These are phyloP conservation scores for Plectrocnemia conspersa DNA, from an alignment of 1,140 invertebrate species.

Conservation along the genomic window DNA sequence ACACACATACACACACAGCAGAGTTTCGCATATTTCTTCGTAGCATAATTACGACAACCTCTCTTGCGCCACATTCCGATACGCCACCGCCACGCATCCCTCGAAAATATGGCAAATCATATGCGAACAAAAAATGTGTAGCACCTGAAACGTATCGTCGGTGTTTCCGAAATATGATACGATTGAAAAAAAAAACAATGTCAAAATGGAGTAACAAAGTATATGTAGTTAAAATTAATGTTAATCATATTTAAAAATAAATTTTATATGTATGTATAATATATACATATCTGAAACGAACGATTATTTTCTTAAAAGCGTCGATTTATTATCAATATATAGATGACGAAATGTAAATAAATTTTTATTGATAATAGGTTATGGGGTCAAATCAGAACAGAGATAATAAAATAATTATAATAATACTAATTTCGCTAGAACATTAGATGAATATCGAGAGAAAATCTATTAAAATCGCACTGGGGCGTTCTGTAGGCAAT, in stretches of 20 bases:
- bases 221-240: background rate
- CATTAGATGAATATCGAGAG: too few relatives aligned
- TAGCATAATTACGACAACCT: slow-evolving; percentile 5
- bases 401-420: too few relatives aligned
- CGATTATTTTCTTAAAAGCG: too few relatives aligned
- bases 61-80: slow-evolving; percentile 5
- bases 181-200: background rate
- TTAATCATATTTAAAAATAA: background rate
- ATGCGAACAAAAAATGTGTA: background rate
- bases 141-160: background rate
- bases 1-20: too few relatives aligned
- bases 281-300: background rate
- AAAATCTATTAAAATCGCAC: too few relatives aligned
- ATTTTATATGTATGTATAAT: background rate
- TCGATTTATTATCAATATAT: too few relatives aligned
- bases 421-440: too few relatives aligned
- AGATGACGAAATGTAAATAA: too few relatives aligned
- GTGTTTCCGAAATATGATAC: background rate
- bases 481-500: too few relatives aligned
- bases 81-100: background rate
- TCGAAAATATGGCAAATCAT: background rate
- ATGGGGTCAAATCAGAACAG: too few relatives aligned
- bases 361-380: too few relatives aligned
- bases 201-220: background rate
- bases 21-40: slow-evolving; percentile 4